Evolutionary conservation across 2,888 invertebrate genomes (phyloP), one percentile per base, ranked within the genome.

Genomic region (Branchellion lobata): DNA sequence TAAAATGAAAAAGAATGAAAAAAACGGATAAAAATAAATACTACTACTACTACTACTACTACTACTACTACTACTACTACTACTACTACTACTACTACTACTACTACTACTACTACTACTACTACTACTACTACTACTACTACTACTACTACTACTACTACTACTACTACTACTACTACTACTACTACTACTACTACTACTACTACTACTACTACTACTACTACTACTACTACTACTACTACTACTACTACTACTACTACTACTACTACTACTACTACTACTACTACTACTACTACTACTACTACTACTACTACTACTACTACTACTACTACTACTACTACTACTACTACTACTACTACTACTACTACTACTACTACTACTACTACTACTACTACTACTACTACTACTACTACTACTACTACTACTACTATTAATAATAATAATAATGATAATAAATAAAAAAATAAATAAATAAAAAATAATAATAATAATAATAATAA

Each of bases 341-440:
- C 75, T 75, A 75, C 75, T 75, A 75, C 75, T 75, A 75, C 51
- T 75, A 75, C 75, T 75, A 75, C 75, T 75, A 75, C 75, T 75
- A 75, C 75, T 75, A 75, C 75, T 75, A 75, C 75, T 75, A 75
- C 75, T 75, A 75, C 75, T 75, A 75, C 75, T 75, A 75, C 75
- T 75, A 75, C 75, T 75, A 75, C 75, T 75, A 75, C 75, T 75
- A 75, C 75, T 75, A 75, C 75, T 75, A 75, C 75, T 75, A 75
- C 75, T 75, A 75, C 75, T 75, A 75, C 75, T 75, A 75, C 75
- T 75, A 75, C 75, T 75, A 75, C 75, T 75, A 75, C 75, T 40
- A 40, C 5, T 40, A 40, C 40, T 40, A 40, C 8, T 40, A 40
- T 14, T 40, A 40, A 5, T n/a, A n/a, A n/a, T n/a, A n/a, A n/a